Percentiles rank a stretch among this genome's conserved stretches.
phyloP scores from a whole-genome alignment of 1,140 invertebrate species.

The Conus betulinus region DNA sequence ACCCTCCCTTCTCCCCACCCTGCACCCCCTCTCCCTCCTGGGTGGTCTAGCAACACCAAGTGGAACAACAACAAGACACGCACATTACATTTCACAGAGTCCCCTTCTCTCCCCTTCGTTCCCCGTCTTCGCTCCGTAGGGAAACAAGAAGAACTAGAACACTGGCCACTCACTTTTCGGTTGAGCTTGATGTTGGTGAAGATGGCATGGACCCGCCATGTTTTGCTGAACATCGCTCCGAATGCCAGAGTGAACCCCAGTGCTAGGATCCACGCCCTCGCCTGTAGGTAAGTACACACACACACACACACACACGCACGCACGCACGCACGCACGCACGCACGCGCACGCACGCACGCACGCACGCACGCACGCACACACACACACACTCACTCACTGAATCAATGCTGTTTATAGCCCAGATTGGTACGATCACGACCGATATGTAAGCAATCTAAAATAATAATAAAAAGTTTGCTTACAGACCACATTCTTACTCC shows the following conservation, averaged over 20 bases:
- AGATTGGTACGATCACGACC: too few species aligned
- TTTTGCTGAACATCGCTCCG: constrained; percentile 99
- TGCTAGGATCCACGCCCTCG: constrained; percentile 96
- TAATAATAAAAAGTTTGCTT: too few species aligned
- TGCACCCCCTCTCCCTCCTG: too few species aligned
- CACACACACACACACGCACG: background rate
- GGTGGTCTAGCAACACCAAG: too few species aligned
- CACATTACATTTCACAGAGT: background rate
- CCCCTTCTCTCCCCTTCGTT: background rate
- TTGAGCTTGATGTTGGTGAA: constrained; percentile 98
- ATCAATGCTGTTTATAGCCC: too few species aligned
- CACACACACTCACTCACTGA: background rate
- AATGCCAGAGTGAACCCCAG: constrained; percentile 99
- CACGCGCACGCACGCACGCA: background rate
- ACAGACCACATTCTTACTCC: too few species aligned
- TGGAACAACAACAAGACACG: background rate
- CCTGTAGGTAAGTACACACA: constrained; percentile 63
- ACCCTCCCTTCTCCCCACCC: too few species aligned
- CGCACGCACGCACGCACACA: background rate
- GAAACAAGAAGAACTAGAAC: background rate
- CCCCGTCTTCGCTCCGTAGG: background rate
- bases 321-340: background rate
- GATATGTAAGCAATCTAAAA: too few species aligned
- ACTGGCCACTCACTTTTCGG: constrained; percentile 81
- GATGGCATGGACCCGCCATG: constrained; percentile 98